A percentile compares a stretch with the other conserved stretches of the same genome.
Conservation (phyloP, 2,113 vertebrate species). For the Etheostoma cragini region DNA sequence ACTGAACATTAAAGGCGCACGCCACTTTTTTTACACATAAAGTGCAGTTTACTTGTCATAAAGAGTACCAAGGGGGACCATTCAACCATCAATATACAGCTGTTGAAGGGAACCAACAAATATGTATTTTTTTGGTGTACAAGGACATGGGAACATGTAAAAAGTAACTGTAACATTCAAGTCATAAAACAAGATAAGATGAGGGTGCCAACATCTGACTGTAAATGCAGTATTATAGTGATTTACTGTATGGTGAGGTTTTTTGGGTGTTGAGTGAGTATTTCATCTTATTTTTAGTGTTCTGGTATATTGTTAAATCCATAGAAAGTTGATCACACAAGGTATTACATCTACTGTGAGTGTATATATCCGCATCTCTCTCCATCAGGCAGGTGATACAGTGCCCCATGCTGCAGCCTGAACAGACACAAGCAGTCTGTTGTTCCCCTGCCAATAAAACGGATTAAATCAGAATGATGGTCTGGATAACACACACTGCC, state of each 20-base stretch:
- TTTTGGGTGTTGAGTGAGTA: not conserved
- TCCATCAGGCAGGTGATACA: slow-evolving; percentile 30
- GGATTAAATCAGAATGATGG: slow-evolving; percentile 64
- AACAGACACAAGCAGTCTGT: slow-evolving; percentile 33
- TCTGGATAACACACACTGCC: slow-evolving; percentile 24
- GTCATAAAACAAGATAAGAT: not conserved
- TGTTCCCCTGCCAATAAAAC: slow-evolving; percentile 63
- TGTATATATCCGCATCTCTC: slow-evolving; percentile 10
- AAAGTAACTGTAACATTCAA: not conserved
- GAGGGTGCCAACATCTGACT: not conserved
- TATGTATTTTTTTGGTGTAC: not conserved
- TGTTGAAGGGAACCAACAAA: not conserved
- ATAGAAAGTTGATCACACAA: not conserved
- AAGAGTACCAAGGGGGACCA: too few relatives aligned
- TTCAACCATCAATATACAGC: not conserved
- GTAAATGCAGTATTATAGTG: not conserved
- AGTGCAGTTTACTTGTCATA: not conserved
- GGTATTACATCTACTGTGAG: not conserved
- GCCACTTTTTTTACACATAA: not conserved
- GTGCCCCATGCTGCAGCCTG: slow-evolving; percentile 29
- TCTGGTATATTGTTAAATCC: not conserved
- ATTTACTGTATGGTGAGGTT: not conserved
- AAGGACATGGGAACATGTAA: not conserved
- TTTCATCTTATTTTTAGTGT: not conserved
- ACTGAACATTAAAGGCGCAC: not conserved